phyloP scores from a whole-genome alignment of 2,113 vertebrate genomes.

The Oceanites oceanicus region DNA sequence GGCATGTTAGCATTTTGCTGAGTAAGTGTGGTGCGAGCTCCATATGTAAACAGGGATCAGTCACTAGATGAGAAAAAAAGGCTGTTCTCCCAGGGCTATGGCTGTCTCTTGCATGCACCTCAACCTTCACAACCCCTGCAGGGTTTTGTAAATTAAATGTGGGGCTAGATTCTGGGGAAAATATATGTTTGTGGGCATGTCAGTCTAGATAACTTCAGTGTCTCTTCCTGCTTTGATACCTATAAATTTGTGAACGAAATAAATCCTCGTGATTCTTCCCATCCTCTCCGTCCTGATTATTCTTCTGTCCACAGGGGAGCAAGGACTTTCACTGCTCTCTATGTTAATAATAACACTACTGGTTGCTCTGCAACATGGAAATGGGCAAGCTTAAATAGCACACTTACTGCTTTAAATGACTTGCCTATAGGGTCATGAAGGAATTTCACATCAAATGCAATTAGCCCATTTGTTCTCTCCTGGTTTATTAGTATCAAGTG shows the following conservation, averaged over 20 bases:
- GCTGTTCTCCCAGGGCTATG: not conserved
- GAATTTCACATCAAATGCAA: not conserved
- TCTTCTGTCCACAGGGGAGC: not conserved
- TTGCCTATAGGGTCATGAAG: not conserved
- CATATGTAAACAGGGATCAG: conserved; percentile 44
- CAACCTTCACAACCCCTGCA: not conserved
- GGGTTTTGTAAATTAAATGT: not conserved
- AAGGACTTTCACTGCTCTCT: not conserved
- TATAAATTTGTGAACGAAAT: not conserved
- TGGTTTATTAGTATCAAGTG: not conserved
- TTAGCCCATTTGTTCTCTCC: not conserved
- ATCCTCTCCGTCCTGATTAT: not conserved
- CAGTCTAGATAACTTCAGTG: not conserved
- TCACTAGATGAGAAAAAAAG: not conserved
- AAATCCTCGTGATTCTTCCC: not conserved
- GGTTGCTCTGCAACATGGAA: not conserved
- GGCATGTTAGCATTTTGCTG: conserved; percentile 56
- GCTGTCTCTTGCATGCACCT: not conserved
- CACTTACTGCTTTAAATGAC: not conserved
- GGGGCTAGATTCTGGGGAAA: not conserved
- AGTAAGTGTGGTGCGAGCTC: conserved; percentile 45
- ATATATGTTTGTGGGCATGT: not conserved
- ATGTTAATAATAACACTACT: not conserved
- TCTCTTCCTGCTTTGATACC: not conserved
- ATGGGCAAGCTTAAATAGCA: not conserved